A percentile compares a stretch with the other conserved stretches of the same genome.
Conservation (phyloP, 37 sponge, comb jelly and placozoan genomes). For the Ephydatia muelleri region DNA sequence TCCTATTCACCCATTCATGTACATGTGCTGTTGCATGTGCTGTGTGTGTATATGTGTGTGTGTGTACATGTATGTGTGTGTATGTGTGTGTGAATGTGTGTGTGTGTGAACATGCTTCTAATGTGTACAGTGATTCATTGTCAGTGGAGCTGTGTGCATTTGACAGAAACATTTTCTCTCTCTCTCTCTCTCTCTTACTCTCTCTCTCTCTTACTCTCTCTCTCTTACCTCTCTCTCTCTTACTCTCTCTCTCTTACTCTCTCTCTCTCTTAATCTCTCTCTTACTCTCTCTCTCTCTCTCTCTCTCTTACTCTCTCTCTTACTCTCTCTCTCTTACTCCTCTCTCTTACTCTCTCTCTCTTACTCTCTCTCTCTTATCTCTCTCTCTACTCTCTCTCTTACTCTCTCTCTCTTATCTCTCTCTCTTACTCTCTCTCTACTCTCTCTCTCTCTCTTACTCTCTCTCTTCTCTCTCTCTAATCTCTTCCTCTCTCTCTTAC, state of each 20-base stretch:
- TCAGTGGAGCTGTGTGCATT: neutral
- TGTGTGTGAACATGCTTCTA: neutral
- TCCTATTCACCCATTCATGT: too few species aligned
- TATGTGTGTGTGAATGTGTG: neutral
- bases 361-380: too few species aligned
- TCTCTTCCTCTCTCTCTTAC: too few species aligned
- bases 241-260: neutral
- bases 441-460: too few species aligned
- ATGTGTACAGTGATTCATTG: neutral
- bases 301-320: neutral
- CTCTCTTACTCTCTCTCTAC: too few species aligned
- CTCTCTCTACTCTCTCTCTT: too few species aligned
- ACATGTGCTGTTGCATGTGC: neutral
- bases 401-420: too few species aligned
- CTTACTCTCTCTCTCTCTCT: neutral
- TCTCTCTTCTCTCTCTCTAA: too few species aligned
- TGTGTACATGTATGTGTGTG: neutral
- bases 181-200: neutral
- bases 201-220: neutral
- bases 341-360: too few species aligned
- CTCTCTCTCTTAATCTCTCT: slow-evolving; percentile 9
- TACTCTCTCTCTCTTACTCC: slow-evolving; percentile 9
- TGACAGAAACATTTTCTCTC: neutral
- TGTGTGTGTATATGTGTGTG: neutral
- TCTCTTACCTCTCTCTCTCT: neutral